Conservation (phyloP, 2,113 vertebrate species). For the Toxostoma redivivum region DNA sequence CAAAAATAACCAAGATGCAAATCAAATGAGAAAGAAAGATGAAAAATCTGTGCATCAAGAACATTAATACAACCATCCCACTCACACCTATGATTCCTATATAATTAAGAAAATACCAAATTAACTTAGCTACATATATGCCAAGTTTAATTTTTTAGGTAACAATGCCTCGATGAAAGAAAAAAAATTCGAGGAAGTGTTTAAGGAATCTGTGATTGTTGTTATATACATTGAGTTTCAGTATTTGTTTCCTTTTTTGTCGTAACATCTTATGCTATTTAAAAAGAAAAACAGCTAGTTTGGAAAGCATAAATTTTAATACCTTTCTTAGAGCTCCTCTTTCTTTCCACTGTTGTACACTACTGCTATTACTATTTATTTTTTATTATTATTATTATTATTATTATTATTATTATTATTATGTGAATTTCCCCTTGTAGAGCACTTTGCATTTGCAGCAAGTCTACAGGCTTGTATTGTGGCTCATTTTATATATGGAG, state of each 20-base stretch:
- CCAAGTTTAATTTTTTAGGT: neutral
- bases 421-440: neutral
- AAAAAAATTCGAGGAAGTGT: neutral
- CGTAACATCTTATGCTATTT: neutral
- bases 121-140: neutral
- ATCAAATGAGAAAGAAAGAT: neutral
- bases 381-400: neutral
- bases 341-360: neutral
- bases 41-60: neutral
- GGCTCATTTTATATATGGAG: neutral
- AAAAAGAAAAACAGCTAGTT: neutral
- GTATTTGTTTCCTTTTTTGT: neutral
- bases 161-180: rapidly evolving
- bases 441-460: neutral
- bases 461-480: neutral
- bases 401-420: neutral
- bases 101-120: neutral
- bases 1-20: neutral
- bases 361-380: neutral
- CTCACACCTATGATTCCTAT: neutral
- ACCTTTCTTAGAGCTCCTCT: neutral
- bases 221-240: rapidly evolving
- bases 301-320: neutral
- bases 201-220: neutral
- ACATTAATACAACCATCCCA: neutral